These are phyloP conservation scores for Leptinotarsa tumamoca DNA, from an alignment of 2,888 invertebrate species.

Conservation along the genomic window DNA sequence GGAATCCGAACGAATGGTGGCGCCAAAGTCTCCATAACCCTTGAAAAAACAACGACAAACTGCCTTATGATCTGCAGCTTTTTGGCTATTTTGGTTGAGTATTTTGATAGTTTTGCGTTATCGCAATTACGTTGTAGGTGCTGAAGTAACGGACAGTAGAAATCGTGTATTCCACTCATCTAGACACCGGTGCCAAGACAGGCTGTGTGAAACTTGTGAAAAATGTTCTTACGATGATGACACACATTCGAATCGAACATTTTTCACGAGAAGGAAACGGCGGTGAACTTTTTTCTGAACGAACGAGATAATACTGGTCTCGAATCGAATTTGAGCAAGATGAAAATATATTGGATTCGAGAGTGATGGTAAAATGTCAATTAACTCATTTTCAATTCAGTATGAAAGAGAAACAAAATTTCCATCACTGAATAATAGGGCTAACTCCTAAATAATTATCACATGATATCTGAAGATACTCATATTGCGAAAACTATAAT, in stretches of 20 bases:
- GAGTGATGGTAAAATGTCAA: not conserved
- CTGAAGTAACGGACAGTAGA: conserved; percentile 59
- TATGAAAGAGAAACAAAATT: too few species aligned
- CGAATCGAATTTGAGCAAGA: not conserved
- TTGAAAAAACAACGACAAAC: conserved; percentile 54
- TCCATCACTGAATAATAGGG: too few species aligned
- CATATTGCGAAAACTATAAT: not conserved
- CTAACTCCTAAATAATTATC: not conserved
- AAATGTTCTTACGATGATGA: conserved; percentile 46
- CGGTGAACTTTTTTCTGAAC: not conserved
- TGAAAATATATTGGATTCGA: not conserved
- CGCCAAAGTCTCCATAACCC: conserved; percentile 61
- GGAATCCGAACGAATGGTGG: conserved; percentile 58
- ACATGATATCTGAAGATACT: not conserved
- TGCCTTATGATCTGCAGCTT: conserved; percentile 44
- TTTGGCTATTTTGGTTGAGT: conserved; percentile 33
- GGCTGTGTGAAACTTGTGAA: conserved; percentile 54
- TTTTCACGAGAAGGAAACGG: conserved; percentile 3
- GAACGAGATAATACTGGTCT: too few species aligned
- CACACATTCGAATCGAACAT: conserved; percentile 47
- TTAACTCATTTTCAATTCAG: too few species aligned
- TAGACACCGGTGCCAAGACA: conserved; percentile 56
- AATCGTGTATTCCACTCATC: conserved; percentile 26
- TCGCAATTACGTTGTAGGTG: conserved; percentile 59
- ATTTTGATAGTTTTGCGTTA: conserved; percentile 21